Base-by-base conservation (phyloP, 2,113 vertebrate species). In the Myotis davidii region DNA sequence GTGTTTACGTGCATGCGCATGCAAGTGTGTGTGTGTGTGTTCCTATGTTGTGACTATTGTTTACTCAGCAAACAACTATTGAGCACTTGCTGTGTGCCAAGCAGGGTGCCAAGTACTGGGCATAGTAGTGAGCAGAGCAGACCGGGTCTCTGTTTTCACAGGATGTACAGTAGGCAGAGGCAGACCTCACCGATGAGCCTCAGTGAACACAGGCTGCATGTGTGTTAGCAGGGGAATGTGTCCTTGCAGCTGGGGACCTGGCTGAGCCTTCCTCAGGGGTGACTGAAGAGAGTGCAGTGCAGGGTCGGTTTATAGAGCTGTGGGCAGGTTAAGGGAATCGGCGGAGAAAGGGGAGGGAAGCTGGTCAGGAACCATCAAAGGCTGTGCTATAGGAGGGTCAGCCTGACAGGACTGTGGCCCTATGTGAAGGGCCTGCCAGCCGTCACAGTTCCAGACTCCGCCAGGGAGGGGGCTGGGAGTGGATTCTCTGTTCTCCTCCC, bases 101-200 rank as follows among this genome's bases (percentile, higher is more conserved):
- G 45, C 73, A 85, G 7, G 25, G 21, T 27, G 34, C 34, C 34
- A 29, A 72, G 56, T 10, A 3, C 9, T 10, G 39, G 45, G 50
- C 13, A 9, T 9, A 12, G 13, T 8, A 27, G 64, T 2, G 74
- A 74, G 83, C 10, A 13, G 32, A 61, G 39, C 48, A 65, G 79
- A 29, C 9, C 27, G 16, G 85, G n/a, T 25, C 27, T 90, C 73
- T 42, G 45, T 34, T 32, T 7, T 45, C 5, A 0, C n/a, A 14
- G 76, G 29, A 12, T 29, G 25, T 12, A 1, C 42, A 5, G 50
- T 0, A 4, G 50, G 5, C 0, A 2, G 67, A 86, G 50, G 39
- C 0, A 0, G 48, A 6, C 18, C 20, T 50, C n/a, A 13, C 14
- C 3, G 1, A 0, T 18, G 32, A 70, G 50, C 82, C 56, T 45